Evolutionary conservation across 2,797 vertebrate species (phyloP).

Genomic region (Takifugu ocellatus): DNA sequence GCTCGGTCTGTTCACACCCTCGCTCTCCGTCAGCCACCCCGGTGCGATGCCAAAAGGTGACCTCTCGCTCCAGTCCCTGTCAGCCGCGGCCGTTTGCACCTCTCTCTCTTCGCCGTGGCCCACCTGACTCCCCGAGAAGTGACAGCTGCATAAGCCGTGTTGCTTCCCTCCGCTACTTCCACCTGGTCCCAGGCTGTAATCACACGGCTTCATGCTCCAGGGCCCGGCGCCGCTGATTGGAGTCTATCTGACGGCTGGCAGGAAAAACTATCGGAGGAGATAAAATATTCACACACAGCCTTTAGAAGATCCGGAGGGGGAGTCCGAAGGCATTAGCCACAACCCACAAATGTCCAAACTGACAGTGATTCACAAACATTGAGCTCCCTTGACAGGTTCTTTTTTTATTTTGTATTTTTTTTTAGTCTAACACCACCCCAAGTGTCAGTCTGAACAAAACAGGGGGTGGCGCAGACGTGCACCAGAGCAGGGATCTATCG

Average conservation of each 20-base stretch:
- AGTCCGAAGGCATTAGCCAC: slow-evolving; percentile 70
- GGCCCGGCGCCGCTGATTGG: slow-evolving; percentile 66
- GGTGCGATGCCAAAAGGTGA: slow-evolving; percentile 44
- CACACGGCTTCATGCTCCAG: slow-evolving; percentile 70
- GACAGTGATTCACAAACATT: slow-evolving; percentile 69
- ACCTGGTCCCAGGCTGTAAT: slow-evolving; percentile 64
- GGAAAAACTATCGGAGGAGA: slow-evolving; percentile 70
- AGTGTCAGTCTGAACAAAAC: slow-evolving; percentile 61
- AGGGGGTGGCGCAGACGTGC: slow-evolving; percentile 50
- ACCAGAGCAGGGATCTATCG: slow-evolving; percentile 53
- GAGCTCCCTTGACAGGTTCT: slow-evolving; percentile 64
- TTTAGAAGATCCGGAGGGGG: slow-evolving; percentile 65
- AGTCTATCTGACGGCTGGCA: slow-evolving; percentile 73
- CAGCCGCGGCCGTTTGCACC: slow-evolving; percentile 4
- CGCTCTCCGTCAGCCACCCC: slow-evolving; percentile 35
- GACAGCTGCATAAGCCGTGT: slow-evolving; percentile 59
- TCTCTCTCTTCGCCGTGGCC: slow-evolving; percentile 28
- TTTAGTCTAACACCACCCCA: slow-evolving; percentile 57
- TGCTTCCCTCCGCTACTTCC: slow-evolving; percentile 27
- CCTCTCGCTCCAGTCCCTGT: slow-evolving; percentile 40
- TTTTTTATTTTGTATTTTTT: slow-evolving; percentile 13
- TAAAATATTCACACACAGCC: slow-evolving; percentile 75
- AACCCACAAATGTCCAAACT: slow-evolving; percentile 66
- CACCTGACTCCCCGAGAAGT: slow-evolving; percentile 65
- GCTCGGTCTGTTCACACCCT: slow-evolving; percentile 44